Percentiles rank a stretch among this genome's conserved stretches.
phyloP scores from a whole-genome alignment of 2,888 invertebrate species.

The Drosophila fungiperda region DNA sequence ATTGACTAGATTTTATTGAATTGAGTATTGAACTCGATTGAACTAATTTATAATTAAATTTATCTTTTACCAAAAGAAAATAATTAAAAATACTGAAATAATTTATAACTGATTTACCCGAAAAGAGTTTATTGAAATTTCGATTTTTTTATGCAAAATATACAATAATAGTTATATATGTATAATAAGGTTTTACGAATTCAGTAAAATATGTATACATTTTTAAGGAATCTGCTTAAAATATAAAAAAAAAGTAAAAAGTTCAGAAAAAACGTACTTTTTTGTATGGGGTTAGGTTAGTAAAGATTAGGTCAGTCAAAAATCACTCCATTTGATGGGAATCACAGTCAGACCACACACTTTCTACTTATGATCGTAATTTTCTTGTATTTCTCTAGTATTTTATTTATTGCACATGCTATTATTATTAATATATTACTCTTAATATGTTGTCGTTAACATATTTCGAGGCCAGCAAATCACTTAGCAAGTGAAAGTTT shows the following conservation, averaged over 20 bases:
- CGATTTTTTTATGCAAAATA: background rate
- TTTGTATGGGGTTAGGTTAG: background rate
- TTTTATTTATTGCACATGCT: constrained; percentile 30
- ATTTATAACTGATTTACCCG: background rate
- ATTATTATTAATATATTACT: constrained; percentile 8
- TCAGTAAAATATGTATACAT: background rate
- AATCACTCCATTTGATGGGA: background rate
- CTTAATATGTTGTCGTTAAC: constrained; percentile 12
- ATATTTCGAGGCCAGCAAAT: constrained; percentile 38
- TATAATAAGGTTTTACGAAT: background rate
- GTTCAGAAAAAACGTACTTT: background rate
- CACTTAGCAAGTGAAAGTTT: constrained; percentile 46
- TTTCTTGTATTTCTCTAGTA: constrained; percentile 12
- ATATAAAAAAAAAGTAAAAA: background rate
- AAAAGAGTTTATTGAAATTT: background rate
- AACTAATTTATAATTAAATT: background rate
- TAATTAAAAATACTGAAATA: background rate
- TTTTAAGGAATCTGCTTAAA: background rate
- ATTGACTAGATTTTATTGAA: background rate
- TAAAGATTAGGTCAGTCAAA: background rate
- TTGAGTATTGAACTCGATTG: background rate
- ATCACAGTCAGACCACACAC: background rate
- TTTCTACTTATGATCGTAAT: constrained; percentile 17
- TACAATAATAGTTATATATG: background rate
- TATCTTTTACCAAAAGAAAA: background rate